Conservation (phyloP, 2,113 vertebrate species). For the Enhydra lutris region DNA sequence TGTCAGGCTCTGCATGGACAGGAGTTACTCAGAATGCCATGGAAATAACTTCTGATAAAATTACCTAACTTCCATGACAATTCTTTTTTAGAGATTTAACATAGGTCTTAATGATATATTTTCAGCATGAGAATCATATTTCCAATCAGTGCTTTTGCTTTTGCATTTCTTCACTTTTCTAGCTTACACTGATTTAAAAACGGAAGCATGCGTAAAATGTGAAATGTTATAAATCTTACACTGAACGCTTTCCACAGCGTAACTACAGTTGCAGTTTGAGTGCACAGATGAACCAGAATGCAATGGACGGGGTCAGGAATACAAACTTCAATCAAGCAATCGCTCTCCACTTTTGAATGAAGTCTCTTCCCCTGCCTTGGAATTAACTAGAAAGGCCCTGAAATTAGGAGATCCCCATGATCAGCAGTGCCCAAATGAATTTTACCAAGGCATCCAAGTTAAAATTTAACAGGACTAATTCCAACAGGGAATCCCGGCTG, state of each 20-base stretch:
- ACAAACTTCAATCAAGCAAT: background rate
- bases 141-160: background rate
- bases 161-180: background rate
- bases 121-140: background rate
- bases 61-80: background rate
- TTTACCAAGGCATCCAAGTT: background rate
- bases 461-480: background rate
- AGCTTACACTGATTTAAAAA: background rate
- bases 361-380: background rate
- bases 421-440: background rate
- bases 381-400: background rate
- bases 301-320: too few relatives aligned
- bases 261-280: too few relatives aligned
- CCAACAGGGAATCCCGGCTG: background rate
- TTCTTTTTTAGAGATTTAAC: background rate
- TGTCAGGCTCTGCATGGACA: background rate
- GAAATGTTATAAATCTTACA: background rate
- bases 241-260: background rate
- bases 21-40: background rate
- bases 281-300: background rate
- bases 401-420: background rate
- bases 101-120: background rate
- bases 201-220: background rate
- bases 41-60: background rate
- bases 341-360: background rate